A percentile compares a stretch with the other conserved stretches of the same genome.
Evolutionary conservation across 2,888 invertebrate species (phyloP).

Genomic region (Caenorhabditis sp.): DNA sequence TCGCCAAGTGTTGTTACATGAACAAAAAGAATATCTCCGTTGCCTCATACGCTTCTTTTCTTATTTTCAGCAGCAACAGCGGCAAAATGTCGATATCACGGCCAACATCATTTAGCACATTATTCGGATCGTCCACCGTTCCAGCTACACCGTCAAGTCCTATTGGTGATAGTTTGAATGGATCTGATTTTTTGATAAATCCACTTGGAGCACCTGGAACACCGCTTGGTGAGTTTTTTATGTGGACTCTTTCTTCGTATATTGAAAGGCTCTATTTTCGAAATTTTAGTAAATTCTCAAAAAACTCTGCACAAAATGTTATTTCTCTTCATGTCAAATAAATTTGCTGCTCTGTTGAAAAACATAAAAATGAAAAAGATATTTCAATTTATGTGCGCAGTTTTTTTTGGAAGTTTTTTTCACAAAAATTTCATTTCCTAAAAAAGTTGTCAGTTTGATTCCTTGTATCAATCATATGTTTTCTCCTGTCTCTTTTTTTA

Average conservation of each 20-base stretch:
- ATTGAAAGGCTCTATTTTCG: no score
- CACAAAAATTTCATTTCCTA: neutral
- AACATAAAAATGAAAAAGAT: no score
- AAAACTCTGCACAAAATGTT: no score
- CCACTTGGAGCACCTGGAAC: conserved; percentile 38
- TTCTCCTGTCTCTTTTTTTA: neutral
- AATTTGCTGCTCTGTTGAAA: no score
- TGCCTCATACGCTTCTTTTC: no score
- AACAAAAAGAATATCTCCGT: no score
- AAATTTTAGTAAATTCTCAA: no score
- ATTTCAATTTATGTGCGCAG: no score
- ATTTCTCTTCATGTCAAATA: no score
- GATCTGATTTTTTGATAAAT: conserved; percentile 7
- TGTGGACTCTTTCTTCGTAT: no score
- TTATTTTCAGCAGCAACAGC: neutral
- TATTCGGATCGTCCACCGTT: conserved; percentile 5
- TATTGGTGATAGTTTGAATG: neutral
- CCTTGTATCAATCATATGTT: neutral
- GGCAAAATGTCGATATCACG: conserved; percentile 7
- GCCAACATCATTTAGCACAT: conserved; percentile 26
- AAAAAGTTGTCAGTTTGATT: neutral
- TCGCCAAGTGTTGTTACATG: no score
- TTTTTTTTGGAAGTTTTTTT: no score
- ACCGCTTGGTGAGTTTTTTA: conserved; percentile 24
- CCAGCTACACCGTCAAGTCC: neutral